Evolutionary conservation across 2,113 vertebrate species (phyloP), one percentile per base, ranked within the genome.

Genomic region (Chaetodon trifascialis): DNA sequence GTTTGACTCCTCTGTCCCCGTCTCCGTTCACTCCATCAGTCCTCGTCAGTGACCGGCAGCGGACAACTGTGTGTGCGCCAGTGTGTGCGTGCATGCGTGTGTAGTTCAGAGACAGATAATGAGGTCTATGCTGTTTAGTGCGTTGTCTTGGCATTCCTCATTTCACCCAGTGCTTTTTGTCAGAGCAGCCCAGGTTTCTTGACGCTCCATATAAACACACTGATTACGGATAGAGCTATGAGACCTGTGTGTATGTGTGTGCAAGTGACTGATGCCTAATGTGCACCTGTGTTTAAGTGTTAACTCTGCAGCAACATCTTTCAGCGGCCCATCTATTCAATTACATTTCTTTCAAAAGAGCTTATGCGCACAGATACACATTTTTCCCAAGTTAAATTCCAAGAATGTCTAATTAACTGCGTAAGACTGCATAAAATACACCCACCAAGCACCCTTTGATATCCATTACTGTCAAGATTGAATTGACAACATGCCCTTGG

Each of bases 1-100:
- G 95, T 96, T 95, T 95, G 94, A 94, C 95, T 94, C 90, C 86
- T 83, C 92, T 90, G 93, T 93, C 88, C 88, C 86, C 76, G 80
- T 94, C 93, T 94, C 93, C 89, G 89, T 85, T 94, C 88, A 73
- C 83, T 86, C 88, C 42, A 93, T 91, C 92, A 68, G 86, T 93
- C 86, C 87, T 92, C 77, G 78, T 90, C 93, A 88, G 82, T 49
- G 70, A 80, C 66, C 40, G 69, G 80, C n/a, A 5, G 56, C 23
- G 54, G 83, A 88, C 88, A 75, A 54, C 63, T 73, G 64, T 23
- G 56, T 65, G 78, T 62, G 63, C 12, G 12, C 21, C 25, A 44
- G 30, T 44, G 52, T 46, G 82, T 59, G 30, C 30, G 30, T 30
- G 30, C 30, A 1, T 56, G 79, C 30, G 70, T 64, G 34, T 46